Evolutionary conservation across 2,113 vertebrate genomes (phyloP).

Genomic region (Sceloporus undulatus): DNA sequence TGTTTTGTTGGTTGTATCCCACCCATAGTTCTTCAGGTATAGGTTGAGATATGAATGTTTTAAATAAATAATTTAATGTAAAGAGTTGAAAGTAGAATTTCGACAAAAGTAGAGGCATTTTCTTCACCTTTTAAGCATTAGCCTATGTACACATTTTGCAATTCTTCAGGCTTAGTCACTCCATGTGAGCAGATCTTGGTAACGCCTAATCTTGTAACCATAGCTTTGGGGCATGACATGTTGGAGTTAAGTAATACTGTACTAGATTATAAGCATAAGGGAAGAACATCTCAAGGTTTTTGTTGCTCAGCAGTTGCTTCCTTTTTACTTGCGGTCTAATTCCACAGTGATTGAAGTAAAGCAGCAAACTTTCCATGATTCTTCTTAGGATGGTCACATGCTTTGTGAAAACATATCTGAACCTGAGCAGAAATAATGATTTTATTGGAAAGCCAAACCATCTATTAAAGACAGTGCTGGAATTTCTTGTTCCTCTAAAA

Average conservation of each 20-base stretch:
- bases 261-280: neutral
- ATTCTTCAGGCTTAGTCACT: neutral
- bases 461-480: neutral
- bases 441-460: neutral
- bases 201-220: neutral
- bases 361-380: neutral
- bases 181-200: neutral
- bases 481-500: neutral
- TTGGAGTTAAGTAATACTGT: constrained; percentile 9
- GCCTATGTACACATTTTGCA: neutral
- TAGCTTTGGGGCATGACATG: neutral
- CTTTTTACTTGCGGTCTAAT: neutral
- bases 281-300: neutral
- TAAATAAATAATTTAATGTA: no score
- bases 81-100: neutral
- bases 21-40: no score
- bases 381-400: neutral
- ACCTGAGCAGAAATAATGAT: neutral
- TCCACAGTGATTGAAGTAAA: neutral
- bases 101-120: neutral
- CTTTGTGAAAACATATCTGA: constrained; percentile 5
- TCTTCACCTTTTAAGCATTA: neutral
- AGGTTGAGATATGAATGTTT: no score
- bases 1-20: no score
- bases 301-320: neutral